These are phyloP conservation scores for Marronus borbonicus DNA, from an alignment of 2,888 invertebrate genomes.

Conservation along the genomic window DNA sequence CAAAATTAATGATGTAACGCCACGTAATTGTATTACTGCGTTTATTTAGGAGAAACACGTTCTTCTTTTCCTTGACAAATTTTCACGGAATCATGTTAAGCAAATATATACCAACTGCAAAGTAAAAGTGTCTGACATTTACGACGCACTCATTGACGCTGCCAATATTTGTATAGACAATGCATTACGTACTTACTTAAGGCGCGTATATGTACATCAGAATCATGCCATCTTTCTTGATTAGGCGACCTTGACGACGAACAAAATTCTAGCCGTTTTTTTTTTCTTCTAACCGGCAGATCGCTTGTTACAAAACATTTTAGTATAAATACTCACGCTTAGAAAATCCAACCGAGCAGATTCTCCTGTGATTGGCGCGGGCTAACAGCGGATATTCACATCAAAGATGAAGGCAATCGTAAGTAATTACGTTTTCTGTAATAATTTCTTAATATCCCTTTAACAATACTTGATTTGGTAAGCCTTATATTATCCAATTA, in stretches of 20 bases:
- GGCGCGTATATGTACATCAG: neutral
- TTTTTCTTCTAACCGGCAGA: conserved; percentile 1
- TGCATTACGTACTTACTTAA: conserved; percentile 3
- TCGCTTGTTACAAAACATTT: neutral
- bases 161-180: neutral
- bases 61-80: neutral
- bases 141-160: neutral
- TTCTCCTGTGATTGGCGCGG: neutral
- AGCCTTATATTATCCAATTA: no score
- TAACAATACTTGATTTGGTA: neutral
- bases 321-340: neutral
- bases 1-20: no score
- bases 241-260: conserved; percentile 27
- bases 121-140: conserved; percentile 42
- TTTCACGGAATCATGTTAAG: conserved; percentile 22
- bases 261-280: neutral
- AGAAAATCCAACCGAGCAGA: neutral
- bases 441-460: no score
- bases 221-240: neutral
- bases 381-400: conserved; percentile 1
- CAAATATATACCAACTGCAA: conserved; percentile 17
- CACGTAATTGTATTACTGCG: no score
- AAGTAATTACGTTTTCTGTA: neutral
- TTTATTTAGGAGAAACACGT: no score
- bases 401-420: conserved; percentile 23